Base-by-base conservation (phyloP, 2,888 invertebrate genomes). In the Alsophila aescularia region DNA sequence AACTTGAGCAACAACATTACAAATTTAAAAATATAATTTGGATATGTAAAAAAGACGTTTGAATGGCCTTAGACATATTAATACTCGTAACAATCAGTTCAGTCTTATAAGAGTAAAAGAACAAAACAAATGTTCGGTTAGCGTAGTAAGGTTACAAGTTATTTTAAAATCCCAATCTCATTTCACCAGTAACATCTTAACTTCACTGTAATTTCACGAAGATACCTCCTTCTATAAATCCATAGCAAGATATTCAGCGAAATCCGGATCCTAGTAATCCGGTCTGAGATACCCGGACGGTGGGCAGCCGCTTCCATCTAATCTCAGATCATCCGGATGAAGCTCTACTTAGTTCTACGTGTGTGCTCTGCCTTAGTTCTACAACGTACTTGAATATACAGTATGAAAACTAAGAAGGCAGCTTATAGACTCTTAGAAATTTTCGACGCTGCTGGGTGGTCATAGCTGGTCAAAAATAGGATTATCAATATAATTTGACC, bases 261-360 rank as follows among this genome's bases (percentile, higher is more conserved):
- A 85, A 89, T 89, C 87, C 87, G 88, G 86, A 88, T 90, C 76
- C 67, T 65, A 74, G 85, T 90, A 88, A 90, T 89, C 89, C 85
- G 77, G 74, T 74, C 76, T 83, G 85, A 87, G 87, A 85, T 83
- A 84, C 83, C 82, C 82, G 83, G 84, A 75, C 85, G 79, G 83
- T 85, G 89, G 88, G 85, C 86, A 85, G 86, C 83, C 85, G 79
- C 83, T 77, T 77, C 76, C 77, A 73, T 82, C 87, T 90, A 88
- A 90, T 90, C 90, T 78, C 68, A 62, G 74, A 73, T 87, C 78
- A 88, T 87, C 89, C 89, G 88, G 89, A 85, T 89, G 77, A 81
- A 74, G 73, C 75, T 73, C 63, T 79, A 75, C 82, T 82, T 77
- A 79, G 80, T 56, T 45, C 63, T 75, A 73, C 73, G 72, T 80